A percentile compares a stretch with the other conserved stretches of the same genome.
phyloP scores from a whole-genome alignment of 2,797 vertebrate species.

The Carcharodon carcharias region DNA sequence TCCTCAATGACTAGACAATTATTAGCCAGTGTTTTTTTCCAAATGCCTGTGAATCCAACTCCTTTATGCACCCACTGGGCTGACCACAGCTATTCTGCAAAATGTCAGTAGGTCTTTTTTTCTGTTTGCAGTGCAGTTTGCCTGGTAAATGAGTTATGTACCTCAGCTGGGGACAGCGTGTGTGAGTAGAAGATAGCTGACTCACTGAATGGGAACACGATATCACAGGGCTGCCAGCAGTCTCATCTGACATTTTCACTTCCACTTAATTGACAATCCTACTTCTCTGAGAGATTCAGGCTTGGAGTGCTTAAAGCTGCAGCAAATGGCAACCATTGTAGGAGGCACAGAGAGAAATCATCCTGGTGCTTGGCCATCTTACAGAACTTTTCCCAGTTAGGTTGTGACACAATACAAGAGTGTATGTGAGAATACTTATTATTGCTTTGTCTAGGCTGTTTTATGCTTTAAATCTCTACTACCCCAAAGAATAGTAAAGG shows the following conservation, averaged over 20 bases:
- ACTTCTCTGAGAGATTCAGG: neutral
- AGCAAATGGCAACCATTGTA: slow-evolving; percentile 13
- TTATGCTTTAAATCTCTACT: neutral
- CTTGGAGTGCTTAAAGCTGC: neutral
- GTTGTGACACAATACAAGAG: neutral
- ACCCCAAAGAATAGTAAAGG: neutral
- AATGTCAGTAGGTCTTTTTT: slow-evolving; percentile 16
- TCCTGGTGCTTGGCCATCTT: neutral
- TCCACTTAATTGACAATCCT: slow-evolving; percentile 52
- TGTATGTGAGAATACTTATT: neutral
- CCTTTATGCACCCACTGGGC: neutral
- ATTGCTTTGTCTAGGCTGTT: neutral
- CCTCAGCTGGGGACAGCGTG: slow-evolving; percentile 1
- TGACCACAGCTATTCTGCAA: slow-evolving; percentile 10
- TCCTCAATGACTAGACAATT: neutral
- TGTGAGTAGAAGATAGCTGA: slow-evolving; percentile 29
- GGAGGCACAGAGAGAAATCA: neutral
- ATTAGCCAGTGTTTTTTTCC: neutral
- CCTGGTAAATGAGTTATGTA: slow-evolving; percentile 2
- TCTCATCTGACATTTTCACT: slow-evolving; percentile 45
- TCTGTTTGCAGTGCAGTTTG: slow-evolving; percentile 8
- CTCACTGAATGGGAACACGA: slow-evolving; percentile 7
- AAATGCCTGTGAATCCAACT: neutral
- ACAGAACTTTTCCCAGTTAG: neutral
- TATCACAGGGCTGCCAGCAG: slow-evolving; percentile 42